phyloP scores from a whole-genome alignment of 92 coral and sea anemone genomes.

The Ricordea florida region DNA sequence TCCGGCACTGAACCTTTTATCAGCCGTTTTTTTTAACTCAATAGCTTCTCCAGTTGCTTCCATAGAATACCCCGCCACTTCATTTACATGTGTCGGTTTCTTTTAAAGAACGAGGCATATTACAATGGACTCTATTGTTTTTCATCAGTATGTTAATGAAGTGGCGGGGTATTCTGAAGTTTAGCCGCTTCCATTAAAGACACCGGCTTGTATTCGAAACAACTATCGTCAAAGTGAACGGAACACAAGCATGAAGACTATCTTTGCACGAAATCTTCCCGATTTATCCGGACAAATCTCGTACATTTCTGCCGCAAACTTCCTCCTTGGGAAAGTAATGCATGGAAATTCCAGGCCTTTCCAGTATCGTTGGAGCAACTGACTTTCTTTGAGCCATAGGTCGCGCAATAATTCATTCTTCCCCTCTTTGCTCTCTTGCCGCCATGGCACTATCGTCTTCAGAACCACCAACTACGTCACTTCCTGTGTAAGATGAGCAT shows the following conservation, averaged over 20 bases:
- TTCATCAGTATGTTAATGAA: no score
- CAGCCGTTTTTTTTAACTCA: background rate
- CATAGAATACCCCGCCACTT: no score
- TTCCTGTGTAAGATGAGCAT: background rate
- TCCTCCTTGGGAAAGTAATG: slow-evolving; percentile 33
- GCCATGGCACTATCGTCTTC: slow-evolving; percentile 27
- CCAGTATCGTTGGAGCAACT: slow-evolving; percentile 12
- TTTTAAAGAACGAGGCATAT: no score
- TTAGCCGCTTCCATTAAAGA: background rate
- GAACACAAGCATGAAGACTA: slow-evolving; percentile 20
- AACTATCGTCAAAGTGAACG: slow-evolving; percentile 18
- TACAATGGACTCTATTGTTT: no score
- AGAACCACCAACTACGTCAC: background rate
- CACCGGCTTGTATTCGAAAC: slow-evolving; percentile 12
- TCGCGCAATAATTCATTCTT: slow-evolving; percentile 25
- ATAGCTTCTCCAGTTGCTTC: background rate
- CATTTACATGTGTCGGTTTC: no score
- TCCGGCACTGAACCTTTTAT: no score
- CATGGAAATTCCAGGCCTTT: slow-evolving; percentile 31
- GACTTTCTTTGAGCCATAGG: slow-evolving; percentile 26
- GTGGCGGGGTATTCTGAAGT: no score
- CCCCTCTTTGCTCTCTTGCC: slow-evolving; percentile 45
- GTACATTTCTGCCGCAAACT: slow-evolving; percentile 35
- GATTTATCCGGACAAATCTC: slow-evolving; percentile 22
- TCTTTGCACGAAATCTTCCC: slow-evolving; percentile 25